A percentile compares a stretch with the other conserved stretches of the same genome.
These are phyloP conservation scores for Ericerus pela DNA, from an alignment of 1,140 invertebrate genomes.

Conservation along the genomic window DNA sequence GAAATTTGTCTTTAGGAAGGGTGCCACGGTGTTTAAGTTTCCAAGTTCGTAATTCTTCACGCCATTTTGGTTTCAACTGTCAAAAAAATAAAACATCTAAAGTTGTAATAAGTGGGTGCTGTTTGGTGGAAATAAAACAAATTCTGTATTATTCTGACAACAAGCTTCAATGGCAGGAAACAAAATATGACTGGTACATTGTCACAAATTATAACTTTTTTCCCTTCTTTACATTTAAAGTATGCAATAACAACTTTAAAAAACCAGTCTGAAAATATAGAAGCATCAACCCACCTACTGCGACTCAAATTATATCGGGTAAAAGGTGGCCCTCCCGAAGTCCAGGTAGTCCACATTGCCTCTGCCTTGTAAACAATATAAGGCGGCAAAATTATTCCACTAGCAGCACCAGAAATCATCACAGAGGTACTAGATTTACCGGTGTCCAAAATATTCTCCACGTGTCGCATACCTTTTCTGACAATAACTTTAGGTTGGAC, in stretches of 20 bases:
- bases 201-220: constrained; percentile 25
- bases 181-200: constrained; percentile 24
- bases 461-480: constrained; percentile 24
- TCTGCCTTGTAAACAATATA: constrained; percentile 27
- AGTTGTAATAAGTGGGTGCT: constrained; percentile 32
- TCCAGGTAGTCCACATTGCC: constrained; percentile 29
- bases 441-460: constrained; percentile 21
- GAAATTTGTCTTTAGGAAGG: background rate
- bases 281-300: constrained; percentile 28
- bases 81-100: constrained; percentile 30
- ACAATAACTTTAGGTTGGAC: constrained; percentile 21
- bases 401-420: constrained; percentile 25
- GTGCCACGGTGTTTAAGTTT: constrained; percentile 17
- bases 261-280: constrained; percentile 31
- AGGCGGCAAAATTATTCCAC: constrained; percentile 19
- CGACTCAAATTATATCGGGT: constrained; percentile 27
- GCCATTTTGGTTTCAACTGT: constrained; percentile 29
- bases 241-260: constrained; percentile 22
- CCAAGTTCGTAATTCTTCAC: constrained; percentile 22
- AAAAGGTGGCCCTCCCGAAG: constrained; percentile 24
- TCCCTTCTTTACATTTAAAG: constrained; percentile 12
- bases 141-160: constrained; percentile 28
- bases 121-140: constrained; percentile 31
- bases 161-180: background rate
- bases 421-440: constrained; percentile 22